Base-by-base conservation (phyloP, 2,888 invertebrate species). In the Neuroscelio doddi region DNA sequence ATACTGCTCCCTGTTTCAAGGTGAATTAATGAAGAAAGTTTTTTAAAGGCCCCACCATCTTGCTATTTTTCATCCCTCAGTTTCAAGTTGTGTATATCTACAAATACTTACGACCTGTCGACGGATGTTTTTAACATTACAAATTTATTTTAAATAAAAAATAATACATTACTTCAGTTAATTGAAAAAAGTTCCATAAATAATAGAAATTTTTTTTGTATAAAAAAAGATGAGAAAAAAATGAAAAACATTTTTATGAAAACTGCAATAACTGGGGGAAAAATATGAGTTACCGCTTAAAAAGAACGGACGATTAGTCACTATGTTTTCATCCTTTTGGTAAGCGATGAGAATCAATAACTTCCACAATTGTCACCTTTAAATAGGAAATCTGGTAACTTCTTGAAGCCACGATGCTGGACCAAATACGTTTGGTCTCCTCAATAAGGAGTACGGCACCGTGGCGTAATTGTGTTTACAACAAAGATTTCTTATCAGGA, bases 1-100 rank as follows among this genome's bases (percentile, higher is more conserved):
- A 70, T 45, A 85, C 79, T 0, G 85, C 84, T 36, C 85, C 85
- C 69, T 86, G 85, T 62, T 83, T 78, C 41, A 86, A 72, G 47
- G 79, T 85, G 64, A 85, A 82, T 50, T 81, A 83, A 49, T 81
- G 75, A 56, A 84, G 64, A 59, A 79, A 83, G 68, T 73, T 82
- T 51, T 79, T 81, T 65, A 83, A 53, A 30, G 81, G 68, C 65
- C 79, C 78, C 29, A 77, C 71, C 74, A 80, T 82, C n/a, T n/a
- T n/a, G n/a, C n/a, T n/a, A 5, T 3, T 21, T 21, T 2, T 3
- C 2, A 5, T 3, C 5, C 21, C 5, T 21, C 21, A 21, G 21
- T 3, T 21, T 21, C 21, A 21, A 21, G 21, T 21, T 12, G 12
- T 12, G 2, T 2, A 4, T 12, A 32, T 12, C 32, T 9, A n/a